phyloP scores from a whole-genome alignment of 2,888 invertebrate genomes.

The Pecten maximus region DNA sequence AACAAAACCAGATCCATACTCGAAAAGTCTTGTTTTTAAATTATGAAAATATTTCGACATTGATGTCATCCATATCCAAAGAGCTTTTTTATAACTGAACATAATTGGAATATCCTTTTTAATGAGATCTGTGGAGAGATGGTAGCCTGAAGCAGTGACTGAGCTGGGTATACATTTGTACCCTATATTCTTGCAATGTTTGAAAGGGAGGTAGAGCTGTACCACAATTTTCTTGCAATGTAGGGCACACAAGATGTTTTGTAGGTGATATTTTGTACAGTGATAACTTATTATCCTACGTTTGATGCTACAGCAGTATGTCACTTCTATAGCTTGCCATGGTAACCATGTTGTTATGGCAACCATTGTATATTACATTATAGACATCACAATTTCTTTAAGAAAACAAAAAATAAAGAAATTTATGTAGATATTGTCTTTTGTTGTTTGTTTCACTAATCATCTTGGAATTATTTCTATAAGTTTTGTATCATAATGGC shows the following conservation, averaged over 20 bases:
- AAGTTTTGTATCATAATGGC: not conserved
- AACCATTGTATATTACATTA: constrained; percentile 31
- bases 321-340: constrained; percentile 33
- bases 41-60: not conserved
- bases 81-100: not conserved
- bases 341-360: constrained; percentile 25
- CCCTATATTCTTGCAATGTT: not conserved
- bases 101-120: not conserved
- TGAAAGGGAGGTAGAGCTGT: constrained; percentile 7
- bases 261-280: constrained; percentile 35
- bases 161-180: not conserved
- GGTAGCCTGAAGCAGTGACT: not conserved
- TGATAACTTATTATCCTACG: constrained; percentile 10
- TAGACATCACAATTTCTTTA: constrained; percentile 35
- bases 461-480: not conserved
- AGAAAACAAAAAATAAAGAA: constrained; percentile 33
- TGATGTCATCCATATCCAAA: not conserved
- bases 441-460: not conserved
- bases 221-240: not conserved
- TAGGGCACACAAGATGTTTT: not conserved
- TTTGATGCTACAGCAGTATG: not conserved
- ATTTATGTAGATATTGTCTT: constrained; percentile 27
- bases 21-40: not conserved
- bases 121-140: not conserved
- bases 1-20: not conserved